Conservation (phyloP, 2,888 invertebrate species). For the Hymenopus coronatus region DNA sequence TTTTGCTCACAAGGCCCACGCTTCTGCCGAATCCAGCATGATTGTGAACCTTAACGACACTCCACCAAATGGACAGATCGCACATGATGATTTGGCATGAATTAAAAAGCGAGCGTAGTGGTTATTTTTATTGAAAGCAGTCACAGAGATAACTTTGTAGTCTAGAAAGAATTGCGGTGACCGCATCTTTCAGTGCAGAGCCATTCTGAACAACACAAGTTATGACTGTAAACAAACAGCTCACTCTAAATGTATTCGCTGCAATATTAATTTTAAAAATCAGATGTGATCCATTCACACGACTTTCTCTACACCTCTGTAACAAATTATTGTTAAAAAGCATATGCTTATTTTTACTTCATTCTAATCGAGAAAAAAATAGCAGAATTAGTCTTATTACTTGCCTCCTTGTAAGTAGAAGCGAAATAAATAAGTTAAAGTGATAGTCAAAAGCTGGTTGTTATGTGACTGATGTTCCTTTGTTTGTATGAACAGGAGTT, state of each 20-base stretch:
- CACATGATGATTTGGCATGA: background rate
- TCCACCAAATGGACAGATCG: background rate
- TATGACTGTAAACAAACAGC: background rate
- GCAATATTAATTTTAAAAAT: too few species aligned
- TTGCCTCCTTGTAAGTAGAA: too few species aligned
- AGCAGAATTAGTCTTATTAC: too few species aligned
- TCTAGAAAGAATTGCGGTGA: background rate
- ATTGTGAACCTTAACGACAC: background rate
- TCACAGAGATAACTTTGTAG: background rate
- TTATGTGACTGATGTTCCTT: too few species aligned
- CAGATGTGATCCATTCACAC: too few species aligned
- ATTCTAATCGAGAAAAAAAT: too few species aligned
- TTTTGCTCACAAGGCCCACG: background rate
- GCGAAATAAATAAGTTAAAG: too few species aligned
- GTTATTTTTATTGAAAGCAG: background rate
- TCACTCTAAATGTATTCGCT: background rate
- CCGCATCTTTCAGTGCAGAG: background rate
- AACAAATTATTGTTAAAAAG: too few species aligned
- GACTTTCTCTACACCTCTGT: too few species aligned
- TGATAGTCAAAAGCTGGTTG: too few species aligned
- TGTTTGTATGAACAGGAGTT: too few species aligned
- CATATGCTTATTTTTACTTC: too few species aligned
- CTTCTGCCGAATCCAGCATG: background rate
- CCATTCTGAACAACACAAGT: background rate
- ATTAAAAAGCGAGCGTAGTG: background rate